Base-by-base conservation (phyloP, 2,888 invertebrate genomes). In the Xanthorhoe designata region DNA sequence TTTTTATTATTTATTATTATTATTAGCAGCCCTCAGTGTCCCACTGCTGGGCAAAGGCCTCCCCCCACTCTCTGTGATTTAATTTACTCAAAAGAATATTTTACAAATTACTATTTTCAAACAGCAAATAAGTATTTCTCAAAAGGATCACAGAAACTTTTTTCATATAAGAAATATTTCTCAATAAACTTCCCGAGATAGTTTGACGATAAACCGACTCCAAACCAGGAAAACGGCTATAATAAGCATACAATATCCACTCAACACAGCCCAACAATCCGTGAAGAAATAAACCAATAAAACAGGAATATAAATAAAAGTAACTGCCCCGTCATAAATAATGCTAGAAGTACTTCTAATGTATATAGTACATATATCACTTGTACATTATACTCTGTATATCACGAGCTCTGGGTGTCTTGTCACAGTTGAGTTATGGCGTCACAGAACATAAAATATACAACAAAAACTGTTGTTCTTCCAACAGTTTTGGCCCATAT, bases 401-500 rank as follows among this genome's bases (percentile, higher is more conserved):
- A 68, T 68, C 68, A 68, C 57, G 24, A 84, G 89, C 88, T 90
- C 90, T 88, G 89, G 87, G 87, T 76, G 86, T 81, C 82, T 78
- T 84, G 91, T 91, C 91, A 89, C 82, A 76, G 55, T 80, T 91
- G 92, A 92, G 87, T 90, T 91, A 92, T 89, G 79, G 88, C 91
- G 92, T 92, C 90, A 92, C 92, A 92, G 86, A 85, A 92, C 92
- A 91, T 92, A 92, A 92, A 91, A 91, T 92, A 91, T 90, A 91
- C 90, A 91, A 91, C 90, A 91, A 92, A 91, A 92, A 92, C 91
- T 91, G 92, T 92, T 92, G 91, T 90, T 89, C 88, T 89, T 91
- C 91, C 92, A 92, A 92, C 91, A 92, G 92, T 92, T 92, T 92
- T 89, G 89, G 86, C 85, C 91, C 93, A 92, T 93, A 93, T 93